These are phyloP conservation scores for Willisornis vidua DNA, from an alignment of 2,113 vertebrate genomes.

Conservation along the genomic window DNA sequence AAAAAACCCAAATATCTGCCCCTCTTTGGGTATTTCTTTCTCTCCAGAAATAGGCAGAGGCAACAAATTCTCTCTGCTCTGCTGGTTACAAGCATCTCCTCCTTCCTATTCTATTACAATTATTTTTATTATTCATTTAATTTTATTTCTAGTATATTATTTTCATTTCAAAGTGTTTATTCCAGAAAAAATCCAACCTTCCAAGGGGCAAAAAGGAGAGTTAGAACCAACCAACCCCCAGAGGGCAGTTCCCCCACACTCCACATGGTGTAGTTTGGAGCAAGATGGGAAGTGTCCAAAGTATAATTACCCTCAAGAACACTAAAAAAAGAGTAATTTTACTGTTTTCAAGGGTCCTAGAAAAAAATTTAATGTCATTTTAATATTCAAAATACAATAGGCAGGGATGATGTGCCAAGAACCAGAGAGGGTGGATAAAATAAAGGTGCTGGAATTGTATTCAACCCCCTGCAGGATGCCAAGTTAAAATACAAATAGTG, in stretches of 20 bases:
- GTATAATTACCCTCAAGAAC: background rate
- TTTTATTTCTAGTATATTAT: background rate
- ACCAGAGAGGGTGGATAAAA: background rate
- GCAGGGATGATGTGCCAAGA: background rate
- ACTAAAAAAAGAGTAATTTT: background rate
- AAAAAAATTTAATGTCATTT: background rate
- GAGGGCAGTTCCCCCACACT: background rate
- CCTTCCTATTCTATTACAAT: background rate
- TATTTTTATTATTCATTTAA: background rate
- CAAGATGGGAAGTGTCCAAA: background rate
- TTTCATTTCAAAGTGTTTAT: background rate
- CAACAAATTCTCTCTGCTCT: background rate
- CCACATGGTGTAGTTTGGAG: background rate
- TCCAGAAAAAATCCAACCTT: background rate
- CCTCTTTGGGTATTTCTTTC: background rate
- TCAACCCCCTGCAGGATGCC: background rate
- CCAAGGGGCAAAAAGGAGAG: background rate
- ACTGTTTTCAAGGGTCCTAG: background rate
- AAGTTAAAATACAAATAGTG: background rate
- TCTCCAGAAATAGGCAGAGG: background rate
- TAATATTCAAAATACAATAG: background rate
- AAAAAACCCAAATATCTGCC: background rate
- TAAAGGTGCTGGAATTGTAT: background rate
- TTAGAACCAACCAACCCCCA: background rate
- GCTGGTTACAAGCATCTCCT: background rate